Conservation (phyloP, 2,113 vertebrate species). For the Phainopepla nitens region DNA sequence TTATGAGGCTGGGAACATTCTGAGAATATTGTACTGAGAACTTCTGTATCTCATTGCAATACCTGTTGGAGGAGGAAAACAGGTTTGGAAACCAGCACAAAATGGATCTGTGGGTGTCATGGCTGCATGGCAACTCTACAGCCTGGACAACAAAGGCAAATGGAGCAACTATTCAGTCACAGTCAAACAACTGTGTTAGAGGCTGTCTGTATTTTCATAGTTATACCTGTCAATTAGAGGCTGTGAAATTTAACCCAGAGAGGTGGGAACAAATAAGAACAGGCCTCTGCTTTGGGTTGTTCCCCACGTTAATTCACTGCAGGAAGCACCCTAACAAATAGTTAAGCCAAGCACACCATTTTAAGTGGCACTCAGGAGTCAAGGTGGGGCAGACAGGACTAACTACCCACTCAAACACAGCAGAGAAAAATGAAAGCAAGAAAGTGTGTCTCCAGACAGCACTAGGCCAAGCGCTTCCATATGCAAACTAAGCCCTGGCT, state of each 20-base stretch:
- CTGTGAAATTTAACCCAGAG: neutral
- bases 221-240: neutral
- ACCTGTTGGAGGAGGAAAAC: neutral
- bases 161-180: neutral
- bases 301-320: neutral
- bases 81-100: neutral
- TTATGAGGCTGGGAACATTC: neutral
- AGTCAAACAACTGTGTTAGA: neutral
- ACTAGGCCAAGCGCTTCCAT: neutral
- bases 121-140: neutral
- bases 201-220: accelerated
- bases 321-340: neutral
- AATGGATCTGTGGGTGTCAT: neutral
- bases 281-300: neutral
- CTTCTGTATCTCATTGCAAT: neutral
- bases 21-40: neutral
- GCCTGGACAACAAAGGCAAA: neutral
- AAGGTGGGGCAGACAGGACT: neutral
- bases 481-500: neutral
- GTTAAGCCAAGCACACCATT: neutral
- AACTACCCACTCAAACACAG: neutral
- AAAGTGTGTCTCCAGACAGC: neutral
- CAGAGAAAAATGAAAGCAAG: neutral
- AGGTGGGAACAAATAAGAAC: neutral
- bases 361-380: neutral